These are phyloP conservation scores for Pentalonia nigronervosa DNA, from an alignment of 1,140 invertebrate species.

Conservation along the genomic window DNA sequence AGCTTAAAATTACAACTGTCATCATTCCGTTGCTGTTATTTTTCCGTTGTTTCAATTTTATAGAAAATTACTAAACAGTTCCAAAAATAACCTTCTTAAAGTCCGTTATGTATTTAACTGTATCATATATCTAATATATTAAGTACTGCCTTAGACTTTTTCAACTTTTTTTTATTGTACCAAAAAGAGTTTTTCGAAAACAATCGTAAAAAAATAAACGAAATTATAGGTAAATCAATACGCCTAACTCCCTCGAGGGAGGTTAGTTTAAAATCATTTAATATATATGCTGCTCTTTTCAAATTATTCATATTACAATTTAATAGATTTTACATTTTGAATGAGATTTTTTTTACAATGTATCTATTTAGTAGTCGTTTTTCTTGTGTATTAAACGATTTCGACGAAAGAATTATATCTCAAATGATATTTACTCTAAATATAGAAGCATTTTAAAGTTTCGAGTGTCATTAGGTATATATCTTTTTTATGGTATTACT, in stretches of 20 bases:
- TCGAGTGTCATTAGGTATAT: neutral
- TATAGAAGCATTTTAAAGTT: neutral
- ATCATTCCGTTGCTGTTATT: neutral
- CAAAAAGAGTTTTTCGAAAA: neutral
- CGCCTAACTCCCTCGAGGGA: neutral
- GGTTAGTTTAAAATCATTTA: neutral
- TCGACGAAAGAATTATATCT: neutral
- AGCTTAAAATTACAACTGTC: neutral
- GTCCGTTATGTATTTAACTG: neutral
- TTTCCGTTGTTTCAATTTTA: neutral
- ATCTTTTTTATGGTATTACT: neutral
- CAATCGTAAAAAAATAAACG: neutral
- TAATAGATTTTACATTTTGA: neutral
- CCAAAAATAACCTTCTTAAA: neutral
- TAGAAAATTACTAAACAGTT: neutral
- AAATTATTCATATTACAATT: neutral
- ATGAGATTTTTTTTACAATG: neutral
- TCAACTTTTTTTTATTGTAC: neutral
- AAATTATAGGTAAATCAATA: neutral
- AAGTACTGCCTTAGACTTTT: neutral
- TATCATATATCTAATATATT: neutral
- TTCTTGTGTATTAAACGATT: neutral
- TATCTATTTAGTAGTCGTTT: neutral
- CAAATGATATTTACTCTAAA: neutral
- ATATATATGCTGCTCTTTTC: neutral